Evolutionary conservation across 64 coral and sea anemone genomes (phyloP), one percentile per base, ranked within the genome.

Genomic region (Stylophora pistillata): DNA sequence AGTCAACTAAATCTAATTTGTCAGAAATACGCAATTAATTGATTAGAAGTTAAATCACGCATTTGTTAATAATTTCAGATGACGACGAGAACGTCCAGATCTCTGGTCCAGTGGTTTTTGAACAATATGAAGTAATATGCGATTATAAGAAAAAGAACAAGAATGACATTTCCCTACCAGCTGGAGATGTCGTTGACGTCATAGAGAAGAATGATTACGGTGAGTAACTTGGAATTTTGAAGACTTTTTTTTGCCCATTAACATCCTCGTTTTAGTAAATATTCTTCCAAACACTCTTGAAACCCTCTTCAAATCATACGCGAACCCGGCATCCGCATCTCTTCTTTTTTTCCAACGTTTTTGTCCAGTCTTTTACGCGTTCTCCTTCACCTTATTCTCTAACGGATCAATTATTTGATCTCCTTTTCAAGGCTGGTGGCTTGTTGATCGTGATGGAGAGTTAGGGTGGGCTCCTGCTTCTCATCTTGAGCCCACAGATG

Each of bases 381-480:
- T 47, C 37, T 47, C 37, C 27, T 26, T 47, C 17, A 55, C 11
- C 28, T n/a, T 11, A 62, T 29, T 25, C 15, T 31, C 47, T 33
- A 14, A 21, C 71, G 26, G 13, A 23, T 37, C 34, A n/a, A 30
- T 55, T 30, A 0, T 86, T 11, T 33, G 25, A 25, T 72, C 5
- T 57, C 78, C 72, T 34, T 30, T 74, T 32, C 0, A 76, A 99
- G 97, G 97, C 55, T 99, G 97, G 97, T 99, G 97, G 97, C 93
- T 99, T 71, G 97, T 99, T 26, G 95, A 99, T 32, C 81, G 92
- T 56, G 97, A 99, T 68, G 97, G 95, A 74, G 97, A 99, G 30
- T 91, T 93, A 26, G 97, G 97, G 0, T 99, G 93, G 96, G 93
- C 92, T 27, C 97, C 97, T 28, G 97, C 97, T 0, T 91, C 97